Conservation (phyloP, 2,797 vertebrate genomes). For the Acomys russatus region DNA sequence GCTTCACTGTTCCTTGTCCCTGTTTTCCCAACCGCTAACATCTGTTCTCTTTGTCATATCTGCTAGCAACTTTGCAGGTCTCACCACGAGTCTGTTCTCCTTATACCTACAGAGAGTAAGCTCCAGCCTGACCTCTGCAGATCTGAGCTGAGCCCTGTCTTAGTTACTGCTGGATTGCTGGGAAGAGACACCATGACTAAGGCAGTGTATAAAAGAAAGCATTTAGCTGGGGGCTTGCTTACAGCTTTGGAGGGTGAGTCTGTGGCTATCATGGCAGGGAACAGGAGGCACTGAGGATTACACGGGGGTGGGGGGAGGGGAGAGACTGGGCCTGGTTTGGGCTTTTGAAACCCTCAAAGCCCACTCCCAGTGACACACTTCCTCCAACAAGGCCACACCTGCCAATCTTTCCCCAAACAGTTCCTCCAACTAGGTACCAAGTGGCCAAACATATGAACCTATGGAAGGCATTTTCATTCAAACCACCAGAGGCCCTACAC, state of each 20-base stretch:
- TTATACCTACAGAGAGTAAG: neutral
- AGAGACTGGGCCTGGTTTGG: neutral
- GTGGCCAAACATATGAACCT: neutral
- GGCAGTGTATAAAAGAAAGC: neutral
- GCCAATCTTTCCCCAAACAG: neutral
- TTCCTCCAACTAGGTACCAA: no score
- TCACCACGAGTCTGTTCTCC: neutral
- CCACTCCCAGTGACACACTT: neutral
- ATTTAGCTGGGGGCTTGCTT: neutral
- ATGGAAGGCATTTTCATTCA: neutral
- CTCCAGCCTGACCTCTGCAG: neutral
- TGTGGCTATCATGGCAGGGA: neutral
- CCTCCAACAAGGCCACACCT: neutral
- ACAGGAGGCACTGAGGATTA: neutral
- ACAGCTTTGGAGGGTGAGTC: neutral
- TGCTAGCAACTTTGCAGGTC: neutral
- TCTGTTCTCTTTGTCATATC: neutral
- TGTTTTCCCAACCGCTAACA: neutral
- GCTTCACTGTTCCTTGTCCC: neutral
- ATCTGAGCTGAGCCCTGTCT: neutral
- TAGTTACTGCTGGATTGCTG: neutral
- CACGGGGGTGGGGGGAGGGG: no score
- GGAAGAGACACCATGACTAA: neutral
- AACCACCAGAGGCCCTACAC: neutral
- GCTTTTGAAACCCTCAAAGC: neutral